These are phyloP conservation scores for Danio choprae DNA, from an alignment of 2,797 vertebrate species.

Conservation along the genomic window DNA sequence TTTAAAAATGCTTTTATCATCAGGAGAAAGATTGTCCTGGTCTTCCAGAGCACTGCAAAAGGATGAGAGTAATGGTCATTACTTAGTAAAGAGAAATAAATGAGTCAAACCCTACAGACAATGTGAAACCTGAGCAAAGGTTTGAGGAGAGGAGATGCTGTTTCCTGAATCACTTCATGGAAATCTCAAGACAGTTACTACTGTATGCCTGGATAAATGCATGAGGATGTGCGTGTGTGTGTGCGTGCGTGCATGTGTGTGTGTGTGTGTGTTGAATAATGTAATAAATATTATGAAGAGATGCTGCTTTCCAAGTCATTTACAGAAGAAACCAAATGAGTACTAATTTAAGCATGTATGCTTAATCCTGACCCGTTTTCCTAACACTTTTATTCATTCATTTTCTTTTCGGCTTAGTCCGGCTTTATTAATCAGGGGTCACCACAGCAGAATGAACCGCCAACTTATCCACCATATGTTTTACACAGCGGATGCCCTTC, in stretches of 20 bases:
- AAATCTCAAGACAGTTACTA: not conserved
- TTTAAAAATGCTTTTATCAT: slow-evolving; percentile 22
- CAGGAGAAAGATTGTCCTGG: slow-evolving; percentile 12
- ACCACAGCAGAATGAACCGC: too few species aligned
- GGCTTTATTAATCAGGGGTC: too few species aligned
- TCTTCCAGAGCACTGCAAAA: slow-evolving; percentile 35
- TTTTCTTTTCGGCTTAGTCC: too few species aligned
- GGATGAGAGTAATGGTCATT: slow-evolving; percentile 40
- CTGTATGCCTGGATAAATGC: not conserved
- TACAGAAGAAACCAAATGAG: not conserved
- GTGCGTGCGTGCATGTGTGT: not conserved
- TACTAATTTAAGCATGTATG: slow-evolving; percentile 26
- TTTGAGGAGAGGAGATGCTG: slow-evolving; percentile 10
- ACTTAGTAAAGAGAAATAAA: slow-evolving; percentile 43
- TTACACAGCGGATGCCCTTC: too few species aligned
- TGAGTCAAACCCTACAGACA: slow-evolving; percentile 1
- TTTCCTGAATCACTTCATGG: slow-evolving; percentile 29
- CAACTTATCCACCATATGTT: too few species aligned
- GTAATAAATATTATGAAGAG: not conserved
- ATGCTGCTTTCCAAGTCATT: slow-evolving; percentile 12
- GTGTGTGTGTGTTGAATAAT: not conserved
- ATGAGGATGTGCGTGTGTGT: not conserved
- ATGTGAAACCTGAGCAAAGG: slow-evolving; percentile 10
- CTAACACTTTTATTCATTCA: too few species aligned
- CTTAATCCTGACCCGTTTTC: slow-evolving; percentile 24